These are phyloP conservation scores for Echinometra lucunter DNA, from an alignment of 53 echinoderm and acorn worm species.

Conservation along the genomic window DNA sequence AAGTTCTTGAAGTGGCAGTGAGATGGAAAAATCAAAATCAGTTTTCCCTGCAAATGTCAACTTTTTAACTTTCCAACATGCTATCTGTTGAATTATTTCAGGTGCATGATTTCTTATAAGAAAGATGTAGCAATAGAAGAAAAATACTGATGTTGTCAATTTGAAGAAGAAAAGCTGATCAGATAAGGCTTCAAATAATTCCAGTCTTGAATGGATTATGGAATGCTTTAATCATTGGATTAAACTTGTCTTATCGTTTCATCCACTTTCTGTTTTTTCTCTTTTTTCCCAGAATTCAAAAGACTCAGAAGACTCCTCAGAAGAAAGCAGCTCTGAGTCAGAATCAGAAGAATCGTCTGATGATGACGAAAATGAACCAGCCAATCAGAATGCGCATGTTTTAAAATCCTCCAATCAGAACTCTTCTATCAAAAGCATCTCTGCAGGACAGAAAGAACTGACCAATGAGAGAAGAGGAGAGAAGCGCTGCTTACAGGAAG, in stretches of 20 bases:
- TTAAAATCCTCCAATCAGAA: slow-evolving; percentile 53
- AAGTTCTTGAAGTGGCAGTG: no score
- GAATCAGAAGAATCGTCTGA: slow-evolving; percentile 79
- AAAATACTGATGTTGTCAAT: no score
- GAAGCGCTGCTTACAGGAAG: slow-evolving; percentile 59
- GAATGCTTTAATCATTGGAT: no score
- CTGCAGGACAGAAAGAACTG: not conserved
- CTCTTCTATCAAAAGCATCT: not conserved
- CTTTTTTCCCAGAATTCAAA: not conserved
- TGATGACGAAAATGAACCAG: slow-evolving; percentile 56
- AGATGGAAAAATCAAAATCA: no score
- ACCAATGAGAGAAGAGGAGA: slow-evolving; percentile 63
- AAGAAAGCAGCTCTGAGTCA: slow-evolving; percentile 66
- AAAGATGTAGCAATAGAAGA: no score
- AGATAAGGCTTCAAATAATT: no score
- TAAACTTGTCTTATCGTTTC: not conserved
- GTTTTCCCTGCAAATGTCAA: no score
- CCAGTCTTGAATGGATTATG: no score
- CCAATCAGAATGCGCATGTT: not conserved
- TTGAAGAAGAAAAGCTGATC: no score
- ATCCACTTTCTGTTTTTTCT: not conserved
- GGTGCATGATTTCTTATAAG: no score
- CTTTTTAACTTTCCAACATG: no score
- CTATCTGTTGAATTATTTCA: no score
- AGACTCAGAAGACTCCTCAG: slow-evolving; percentile 62